Evolutionary conservation across 2,113 vertebrate species (phyloP).

Genomic region (Mastomys coucha): DNA sequence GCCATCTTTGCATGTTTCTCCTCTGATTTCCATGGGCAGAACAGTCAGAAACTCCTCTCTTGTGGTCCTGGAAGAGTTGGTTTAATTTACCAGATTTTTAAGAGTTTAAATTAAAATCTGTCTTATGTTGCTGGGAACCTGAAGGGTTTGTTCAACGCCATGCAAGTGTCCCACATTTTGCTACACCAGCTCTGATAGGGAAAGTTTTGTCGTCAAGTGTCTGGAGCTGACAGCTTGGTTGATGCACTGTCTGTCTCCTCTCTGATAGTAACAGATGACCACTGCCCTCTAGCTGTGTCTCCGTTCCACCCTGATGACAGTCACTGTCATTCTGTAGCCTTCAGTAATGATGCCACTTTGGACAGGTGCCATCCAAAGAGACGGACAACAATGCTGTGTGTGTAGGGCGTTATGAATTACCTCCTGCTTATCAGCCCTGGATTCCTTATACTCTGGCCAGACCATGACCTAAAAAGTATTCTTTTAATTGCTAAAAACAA

Average conservation of each 20-base stretch:
- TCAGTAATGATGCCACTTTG: neutral
- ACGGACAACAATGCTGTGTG: too few species aligned
- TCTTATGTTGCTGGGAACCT: neutral
- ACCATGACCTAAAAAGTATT: neutral
- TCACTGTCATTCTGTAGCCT: neutral
- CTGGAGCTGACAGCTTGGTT: neutral
- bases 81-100: constrained; percentile 43
- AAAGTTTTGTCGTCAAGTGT: neutral
- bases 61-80: neutral
- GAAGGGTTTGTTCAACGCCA: too few species aligned
- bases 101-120: neutral
- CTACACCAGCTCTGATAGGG: too few species aligned
- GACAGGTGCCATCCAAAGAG: neutral
- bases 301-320: neutral
- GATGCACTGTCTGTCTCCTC: neutral
- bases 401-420: neutral
- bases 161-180: neutral
- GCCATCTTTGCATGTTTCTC: neutral
- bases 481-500: neutral
- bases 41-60: neutral
- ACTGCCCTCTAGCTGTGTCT: neutral
- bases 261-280: neutral
- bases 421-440: neutral
- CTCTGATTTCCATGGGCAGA: too few species aligned
- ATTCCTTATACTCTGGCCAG: neutral